These are phyloP conservation scores for Hypotaenidia philippensis DNA, from an alignment of 2,797 vertebrate genomes.

Conservation along the genomic window DNA sequence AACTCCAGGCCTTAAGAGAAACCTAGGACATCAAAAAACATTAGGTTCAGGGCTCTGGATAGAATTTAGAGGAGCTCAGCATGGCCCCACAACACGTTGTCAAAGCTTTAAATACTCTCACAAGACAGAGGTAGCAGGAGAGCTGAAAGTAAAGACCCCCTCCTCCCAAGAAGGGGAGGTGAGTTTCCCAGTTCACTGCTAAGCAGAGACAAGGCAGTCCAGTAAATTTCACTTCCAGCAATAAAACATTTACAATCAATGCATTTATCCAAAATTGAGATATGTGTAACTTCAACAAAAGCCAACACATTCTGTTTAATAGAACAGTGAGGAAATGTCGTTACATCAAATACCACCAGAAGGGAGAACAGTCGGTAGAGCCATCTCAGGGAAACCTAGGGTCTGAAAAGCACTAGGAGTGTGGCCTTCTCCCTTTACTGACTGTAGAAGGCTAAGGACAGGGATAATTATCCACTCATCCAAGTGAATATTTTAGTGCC, in stretches of 20 bases:
- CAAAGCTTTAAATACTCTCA: background rate
- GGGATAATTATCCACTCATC: background rate
- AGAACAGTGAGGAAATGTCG: background rate
- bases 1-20: background rate
- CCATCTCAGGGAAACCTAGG: background rate
- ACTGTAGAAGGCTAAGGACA: background rate
- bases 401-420: background rate
- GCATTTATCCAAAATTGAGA: background rate
- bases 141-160: fast-evolving
- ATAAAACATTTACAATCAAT: background rate
- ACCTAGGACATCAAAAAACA: background rate
- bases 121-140: background rate
- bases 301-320: fast-evolving
- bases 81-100: fast-evolving
- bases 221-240: background rate
- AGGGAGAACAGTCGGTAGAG: background rate
- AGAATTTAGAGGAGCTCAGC: background rate
- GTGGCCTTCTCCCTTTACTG: background rate
- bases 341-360: background rate
- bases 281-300: background rate
- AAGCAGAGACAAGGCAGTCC: background rate
- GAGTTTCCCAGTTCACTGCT: background rate
- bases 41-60: background rate
- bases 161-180: background rate
- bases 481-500: background rate